Percentiles rank a stretch among this genome's conserved stretches.
phyloP scores from a whole-genome alignment of 2,113 vertebrate genomes.

The Aptenodytes patagonicus region DNA sequence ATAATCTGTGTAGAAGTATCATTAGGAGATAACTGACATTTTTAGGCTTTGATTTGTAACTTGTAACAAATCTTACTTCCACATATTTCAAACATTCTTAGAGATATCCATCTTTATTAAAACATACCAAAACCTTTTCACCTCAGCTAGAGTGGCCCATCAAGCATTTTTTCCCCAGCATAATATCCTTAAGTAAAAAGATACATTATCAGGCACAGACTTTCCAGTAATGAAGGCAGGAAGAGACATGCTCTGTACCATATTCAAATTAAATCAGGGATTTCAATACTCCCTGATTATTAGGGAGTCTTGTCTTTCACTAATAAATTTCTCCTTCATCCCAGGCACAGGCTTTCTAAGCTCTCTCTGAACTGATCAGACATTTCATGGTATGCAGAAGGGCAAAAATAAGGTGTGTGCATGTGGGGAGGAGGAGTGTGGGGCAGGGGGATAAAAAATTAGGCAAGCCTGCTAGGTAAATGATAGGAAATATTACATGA shows the following conservation, averaged over 20 bases:
- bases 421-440: background rate
- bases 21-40: conserved; percentile 84
- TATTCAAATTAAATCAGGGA: conserved; percentile 82
- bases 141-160: conserved; percentile 65
- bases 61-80: conserved; percentile 78
- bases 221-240: conserved; percentile 74
- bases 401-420: conserved; percentile 13
- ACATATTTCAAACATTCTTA: conserved; percentile 75
- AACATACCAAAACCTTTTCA: conserved; percentile 73
- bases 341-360: conserved; percentile 48
- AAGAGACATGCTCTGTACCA: conserved; percentile 66
- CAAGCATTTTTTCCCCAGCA: conserved; percentile 61
- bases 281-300: conserved; percentile 79
- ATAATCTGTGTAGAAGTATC: conserved; percentile 86
- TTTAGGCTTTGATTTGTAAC: conserved; percentile 83
- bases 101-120: conserved; percentile 81
- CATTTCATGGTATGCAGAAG: conserved; percentile 56
- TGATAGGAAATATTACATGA: background rate
- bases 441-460: background rate
- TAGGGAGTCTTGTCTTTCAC: conserved; percentile 75
- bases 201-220: conserved; percentile 67
- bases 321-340: conserved; percentile 77
- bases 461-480: conserved; percentile 22
- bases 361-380: conserved; percentile 51
- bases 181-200: conserved; percentile 71